phyloP scores from a whole-genome alignment of 2,797 vertebrate species.

The Aeoliscus strigatus region DNA sequence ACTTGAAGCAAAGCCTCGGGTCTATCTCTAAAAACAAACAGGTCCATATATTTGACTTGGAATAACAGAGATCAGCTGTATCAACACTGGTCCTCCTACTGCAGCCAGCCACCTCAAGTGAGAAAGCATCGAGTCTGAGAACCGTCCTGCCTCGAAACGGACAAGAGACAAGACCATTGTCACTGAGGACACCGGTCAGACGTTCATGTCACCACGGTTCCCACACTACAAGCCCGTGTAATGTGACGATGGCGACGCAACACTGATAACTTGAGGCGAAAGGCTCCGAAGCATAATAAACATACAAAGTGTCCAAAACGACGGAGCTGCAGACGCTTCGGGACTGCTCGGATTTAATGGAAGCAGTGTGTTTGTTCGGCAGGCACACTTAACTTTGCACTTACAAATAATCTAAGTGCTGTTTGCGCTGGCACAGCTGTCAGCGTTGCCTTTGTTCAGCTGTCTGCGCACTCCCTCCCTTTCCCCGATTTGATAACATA shows the following conservation, averaged over 20 bases:
- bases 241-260: too few species aligned
- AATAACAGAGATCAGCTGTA: slow-evolving; percentile 88
- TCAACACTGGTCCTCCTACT: slow-evolving; percentile 82
- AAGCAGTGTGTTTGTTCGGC: slow-evolving; percentile 54
- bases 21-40: slow-evolving; percentile 83
- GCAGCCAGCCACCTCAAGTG: slow-evolving; percentile 68
- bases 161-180: slow-evolving; percentile 27
- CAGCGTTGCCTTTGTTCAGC: slow-evolving; percentile 70
- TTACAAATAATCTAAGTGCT: slow-evolving; percentile 61
- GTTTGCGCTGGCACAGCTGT: slow-evolving; percentile 71
- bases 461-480: slow-evolving; percentile 56
- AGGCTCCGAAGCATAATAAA: slow-evolving; percentile 8
- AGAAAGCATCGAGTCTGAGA: slow-evolving; percentile 60
- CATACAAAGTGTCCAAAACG: slow-evolving; percentile 16
- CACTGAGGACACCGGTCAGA: too few species aligned
- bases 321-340: slow-evolving; percentile 33
- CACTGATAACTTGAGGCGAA: too few species aligned
- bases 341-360: slow-evolving; percentile 45
- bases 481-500: slow-evolving; percentile 65
- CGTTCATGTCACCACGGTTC: too few species aligned
- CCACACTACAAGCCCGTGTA: too few species aligned
- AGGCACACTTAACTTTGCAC: slow-evolving; percentile 53
- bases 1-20: slow-evolving; percentile 76
- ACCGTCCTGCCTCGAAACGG: slow-evolving; percentile 36
- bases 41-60: slow-evolving; percentile 76